Evolutionary conservation across 2,113 vertebrate species (phyloP), one percentile per base, ranked within the genome.

Genomic region (Aldabrachelys gigantea): DNA sequence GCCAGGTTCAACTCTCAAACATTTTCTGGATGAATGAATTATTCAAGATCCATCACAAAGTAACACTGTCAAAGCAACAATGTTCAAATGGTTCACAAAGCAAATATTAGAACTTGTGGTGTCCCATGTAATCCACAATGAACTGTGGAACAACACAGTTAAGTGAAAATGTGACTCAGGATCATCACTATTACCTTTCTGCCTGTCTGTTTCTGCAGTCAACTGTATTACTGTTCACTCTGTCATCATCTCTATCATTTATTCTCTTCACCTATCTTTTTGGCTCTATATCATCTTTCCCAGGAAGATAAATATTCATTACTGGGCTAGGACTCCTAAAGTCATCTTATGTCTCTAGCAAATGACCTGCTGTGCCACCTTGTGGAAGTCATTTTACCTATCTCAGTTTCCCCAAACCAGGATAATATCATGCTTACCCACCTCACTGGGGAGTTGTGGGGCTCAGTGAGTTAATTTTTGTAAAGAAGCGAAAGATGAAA

Each of bases 341-440:
- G 24, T 76, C 27, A 44, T 53, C 6, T 8, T 27, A 50, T 78
- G 35, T 29, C 25, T 87, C 80, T 59, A 21, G 50, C 17, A 35
- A 89, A 8, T 72, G 52, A 44, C 80, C 54, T 35, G 21, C 56
- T 88, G 72, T 5, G 5, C 85, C 75, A 50, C 38, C 84, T 49
- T 11, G 13, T 93, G 89, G 69, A 82, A 90, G 59, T 76, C 7
- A 59, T 88, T 93, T 82, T 13, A 62, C 2, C 81, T 88, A 89
- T 91, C 59, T 41, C 44, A 52, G 84, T 86, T 81, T 92, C 29
- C 89, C 82, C 62, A 92, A 94, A 94, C 72, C n/a, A 27, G 8
- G 91, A 50, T 57, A 80, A 84, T 10, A 59, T 49, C 49, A 8
- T 21, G 65, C 65, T 38, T n/a, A 38, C 17, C 35, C 65, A 38